Conservation (phyloP, 2,797 vertebrate genomes). For the Phataginus tetradactyla region DNA sequence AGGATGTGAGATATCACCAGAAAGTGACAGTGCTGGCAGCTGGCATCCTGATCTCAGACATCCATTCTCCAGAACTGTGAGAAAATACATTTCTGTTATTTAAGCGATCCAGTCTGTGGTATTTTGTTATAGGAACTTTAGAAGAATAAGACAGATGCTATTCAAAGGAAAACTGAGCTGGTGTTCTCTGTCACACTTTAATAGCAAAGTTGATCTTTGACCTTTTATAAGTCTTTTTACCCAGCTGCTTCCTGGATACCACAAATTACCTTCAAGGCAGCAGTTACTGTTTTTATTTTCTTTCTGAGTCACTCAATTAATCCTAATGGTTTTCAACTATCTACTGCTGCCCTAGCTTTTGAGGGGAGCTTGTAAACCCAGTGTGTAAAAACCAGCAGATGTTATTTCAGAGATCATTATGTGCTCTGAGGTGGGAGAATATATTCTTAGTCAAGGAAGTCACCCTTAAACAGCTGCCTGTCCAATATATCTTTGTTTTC, state of each 20-base stretch:
- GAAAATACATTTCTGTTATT: neutral
- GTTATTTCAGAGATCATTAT: neutral
- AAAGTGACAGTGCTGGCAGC: neutral
- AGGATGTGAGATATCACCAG: neutral
- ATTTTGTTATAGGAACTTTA: neutral
- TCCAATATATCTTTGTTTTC: neutral
- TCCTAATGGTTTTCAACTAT: neutral
- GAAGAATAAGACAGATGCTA: neutral
- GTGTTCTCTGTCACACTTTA: neutral
- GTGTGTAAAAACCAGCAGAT: neutral
- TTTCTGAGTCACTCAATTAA: constrained; percentile 15
- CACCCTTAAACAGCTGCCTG: neutral
- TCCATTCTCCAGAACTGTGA: neutral
- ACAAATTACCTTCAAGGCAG: neutral
- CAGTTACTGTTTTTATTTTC: neutral
- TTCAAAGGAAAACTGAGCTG: neutral
- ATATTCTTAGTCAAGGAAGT: neutral
- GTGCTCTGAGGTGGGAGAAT: neutral
- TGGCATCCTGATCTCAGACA: neutral
- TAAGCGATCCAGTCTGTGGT: neutral
- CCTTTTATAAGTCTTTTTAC: neutral
- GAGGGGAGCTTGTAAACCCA: neutral
- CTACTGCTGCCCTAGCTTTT: neutral
- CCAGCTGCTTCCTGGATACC: neutral
- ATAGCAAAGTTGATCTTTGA: constrained; percentile 14